These are phyloP conservation scores for Tyrannus savana DNA, from an alignment of 2,113 vertebrate species.

Conservation along the genomic window DNA sequence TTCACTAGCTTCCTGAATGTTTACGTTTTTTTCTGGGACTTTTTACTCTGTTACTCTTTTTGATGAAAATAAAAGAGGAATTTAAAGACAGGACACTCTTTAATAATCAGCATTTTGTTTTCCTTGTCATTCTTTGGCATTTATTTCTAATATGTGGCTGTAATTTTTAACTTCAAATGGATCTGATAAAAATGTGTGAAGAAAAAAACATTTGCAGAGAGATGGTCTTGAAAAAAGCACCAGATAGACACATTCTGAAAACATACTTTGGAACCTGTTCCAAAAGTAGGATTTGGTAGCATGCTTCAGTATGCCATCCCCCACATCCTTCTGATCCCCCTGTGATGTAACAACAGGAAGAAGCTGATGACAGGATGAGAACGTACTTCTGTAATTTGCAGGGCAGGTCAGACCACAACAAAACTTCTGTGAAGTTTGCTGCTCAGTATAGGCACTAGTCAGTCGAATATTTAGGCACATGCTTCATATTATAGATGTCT, in stretches of 20 bases:
- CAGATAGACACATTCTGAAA: background rate
- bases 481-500: background rate
- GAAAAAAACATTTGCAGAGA: background rate
- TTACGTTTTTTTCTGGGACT: background rate
- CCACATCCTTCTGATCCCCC: fast-evolving
- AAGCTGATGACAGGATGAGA: background rate
- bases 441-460: background rate
- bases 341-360: background rate
- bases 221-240: background rate
- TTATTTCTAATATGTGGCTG: background rate
- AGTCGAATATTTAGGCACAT: background rate
- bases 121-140: background rate
- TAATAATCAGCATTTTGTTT: background rate
- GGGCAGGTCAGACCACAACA: background rate
- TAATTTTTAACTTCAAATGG: background rate
- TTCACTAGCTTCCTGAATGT: background rate
- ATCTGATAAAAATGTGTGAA: background rate
- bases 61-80: background rate
- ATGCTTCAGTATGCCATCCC: fast-evolving
- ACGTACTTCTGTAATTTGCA: background rate
- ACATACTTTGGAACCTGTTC: background rate
- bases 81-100: background rate
- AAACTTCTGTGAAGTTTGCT: background rate
- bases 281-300: background rate
- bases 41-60: background rate